phyloP scores from a whole-genome alignment of 2,797 vertebrate species.

The Benthosema pterotum region DNA sequence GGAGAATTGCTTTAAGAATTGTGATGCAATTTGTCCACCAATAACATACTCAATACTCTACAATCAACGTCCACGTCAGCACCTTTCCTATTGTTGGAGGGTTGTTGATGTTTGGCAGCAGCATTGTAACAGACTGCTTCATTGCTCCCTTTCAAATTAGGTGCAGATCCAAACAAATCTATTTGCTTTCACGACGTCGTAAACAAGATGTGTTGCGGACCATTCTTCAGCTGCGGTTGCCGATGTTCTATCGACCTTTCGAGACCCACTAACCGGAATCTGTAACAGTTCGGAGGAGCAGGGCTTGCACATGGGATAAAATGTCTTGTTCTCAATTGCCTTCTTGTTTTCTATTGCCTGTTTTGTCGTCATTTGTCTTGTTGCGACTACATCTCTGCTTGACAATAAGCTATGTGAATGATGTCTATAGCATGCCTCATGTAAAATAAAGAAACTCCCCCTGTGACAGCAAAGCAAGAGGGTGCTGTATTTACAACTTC shows the following conservation, averaged over 20 bases:
- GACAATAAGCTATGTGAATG: constrained; percentile 55
- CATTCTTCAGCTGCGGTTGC: constrained; percentile 55
- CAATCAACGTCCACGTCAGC: constrained; percentile 54
- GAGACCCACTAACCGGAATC: constrained; percentile 40
- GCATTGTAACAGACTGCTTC: constrained; percentile 73
- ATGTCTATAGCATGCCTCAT: constrained; percentile 44
- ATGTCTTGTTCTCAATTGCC: constrained; percentile 41
- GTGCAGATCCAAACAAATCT: constrained; percentile 75
- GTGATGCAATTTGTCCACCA: constrained; percentile 49
- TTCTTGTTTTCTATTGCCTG: constrained; percentile 34
- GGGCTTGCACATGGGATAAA: constrained; percentile 46
- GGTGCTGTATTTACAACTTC: constrained; percentile 73
- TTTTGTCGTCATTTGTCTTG: constrained; percentile 39
- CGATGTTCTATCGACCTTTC: constrained; percentile 69
- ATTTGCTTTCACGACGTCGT: constrained; percentile 71
- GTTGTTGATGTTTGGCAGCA: constrained; percentile 52
- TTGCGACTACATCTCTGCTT: constrained; percentile 40
- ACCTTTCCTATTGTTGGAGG: constrained; percentile 39
- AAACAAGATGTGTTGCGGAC: constrained; percentile 77
- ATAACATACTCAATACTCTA: constrained; percentile 48
- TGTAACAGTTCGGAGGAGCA: constrained; percentile 28
- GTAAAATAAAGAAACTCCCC: constrained; percentile 30
- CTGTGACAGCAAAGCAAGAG: constrained; percentile 53
- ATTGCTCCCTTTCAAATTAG: constrained; percentile 76
- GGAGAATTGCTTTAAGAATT: constrained; percentile 43